Base-by-base conservation (phyloP, 92 coral and sea anemone species). In the Phymanthus crucifer region DNA sequence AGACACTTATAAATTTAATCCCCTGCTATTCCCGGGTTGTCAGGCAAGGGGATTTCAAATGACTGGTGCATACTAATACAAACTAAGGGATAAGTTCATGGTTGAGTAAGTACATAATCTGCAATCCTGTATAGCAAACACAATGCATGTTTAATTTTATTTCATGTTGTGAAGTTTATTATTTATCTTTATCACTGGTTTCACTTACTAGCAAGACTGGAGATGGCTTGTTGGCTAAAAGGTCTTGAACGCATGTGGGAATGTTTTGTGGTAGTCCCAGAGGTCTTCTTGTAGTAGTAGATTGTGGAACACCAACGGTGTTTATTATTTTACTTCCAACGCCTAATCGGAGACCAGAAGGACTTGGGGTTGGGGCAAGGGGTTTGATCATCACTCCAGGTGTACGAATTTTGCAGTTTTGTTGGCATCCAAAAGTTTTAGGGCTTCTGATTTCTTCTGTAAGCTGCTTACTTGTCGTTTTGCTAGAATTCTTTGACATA, bases 341-440 rank as follows among this genome's bases (percentile, higher is more conserved):
- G 66, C 66, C 27, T 21, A 57, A 23, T 57, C 57, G 10, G 57
- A 48, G 57, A 10, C 57, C 57, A 57, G 66, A 57, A 18, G 66
- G 66, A 23, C 66, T 57, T 57, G 66, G 66, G 3, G 66, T 57
- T 6, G 31, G 31, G 27, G 66, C 31, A 23, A 57, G 29, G 31
- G 29, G 66, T 57, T 57, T n/a, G 27, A 57, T 57, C 66, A 57
- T 21, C 66, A 57, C 57, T 48, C 57, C 57, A 48, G 57, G 57
- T 10, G 57, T 48, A 48, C 57, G 19, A 48, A 48, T 48, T 57
- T 57, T 2, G 66, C 23, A 6, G 21, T 21, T 6, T 57, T 57
- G 66, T 21, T 23, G 27, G 66, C 66, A 57, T 57, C 29, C 66
- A 57, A 57, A 21, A 23, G 29, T 23, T 6, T 23, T 23, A n/a